Evolutionary conservation across 2,888 invertebrate genomes (phyloP), one percentile per base, ranked within the genome.

Genomic region (Lingula anatina): DNA sequence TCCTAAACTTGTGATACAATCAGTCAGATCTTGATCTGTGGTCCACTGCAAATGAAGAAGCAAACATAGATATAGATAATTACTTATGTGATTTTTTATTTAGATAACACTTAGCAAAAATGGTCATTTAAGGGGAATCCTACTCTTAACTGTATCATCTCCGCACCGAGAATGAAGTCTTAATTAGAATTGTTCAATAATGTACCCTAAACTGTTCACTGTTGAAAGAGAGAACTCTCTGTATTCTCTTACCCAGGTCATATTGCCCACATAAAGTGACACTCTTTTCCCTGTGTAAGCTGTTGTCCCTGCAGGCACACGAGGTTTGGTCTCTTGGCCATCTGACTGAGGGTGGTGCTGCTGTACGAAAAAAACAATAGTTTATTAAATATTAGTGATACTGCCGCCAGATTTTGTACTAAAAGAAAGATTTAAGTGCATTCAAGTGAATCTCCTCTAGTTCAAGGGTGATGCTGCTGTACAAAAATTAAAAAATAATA

Each of bases 161-260:
- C 3, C n/a, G 20, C 18, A 3, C 2, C n/a, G 9, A 37, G 3
- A 36, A 9, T 21, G 20, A n/a, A 36, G 21, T 5, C 12, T 15
- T 9, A 23, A 24, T 46, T 40, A 15, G 26, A 9, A 18, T 7
- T n/a, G n/a, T n/a, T n/a, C n/a, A n/a, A n/a, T n/a, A n/a, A n/a
- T n/a, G n/a, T n/a, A n/a, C n/a, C n/a, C n/a, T n/a, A n/a, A n/a
- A n/a, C n/a, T n/a, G n/a, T n/a, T n/a, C n/a, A n/a, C n/a, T n/a
- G n/a, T n/a, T n/a, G n/a, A n/a, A n/a, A n/a, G n/a, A n/a, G n/a
- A n/a, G n/a, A n/a, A n/a, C n/a, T n/a, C n/a, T n/a, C n/a, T n/a
- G n/a, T n/a, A n/a, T n/a, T n/a, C n/a, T n/a, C 84, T 81, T 84
- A 92, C 93, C 96, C 99, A 99, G 67, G 96, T 95, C 62, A 99